A percentile compares a stretch with the other conserved stretches of the same genome.
Conservation (phyloP, 2,888 invertebrate species). For the Thysanoteuthis rhombus region DNA sequence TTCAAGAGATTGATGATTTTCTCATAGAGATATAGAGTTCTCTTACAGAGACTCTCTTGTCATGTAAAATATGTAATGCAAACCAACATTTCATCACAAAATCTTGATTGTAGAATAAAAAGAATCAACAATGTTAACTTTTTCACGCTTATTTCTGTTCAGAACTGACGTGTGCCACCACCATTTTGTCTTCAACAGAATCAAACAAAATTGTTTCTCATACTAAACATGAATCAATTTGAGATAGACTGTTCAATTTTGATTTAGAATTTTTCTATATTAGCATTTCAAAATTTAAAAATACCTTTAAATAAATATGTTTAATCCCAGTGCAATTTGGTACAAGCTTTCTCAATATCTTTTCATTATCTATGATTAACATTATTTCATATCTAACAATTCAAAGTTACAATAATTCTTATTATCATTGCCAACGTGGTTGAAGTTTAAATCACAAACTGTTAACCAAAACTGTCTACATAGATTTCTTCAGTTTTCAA, state of each 20-base stretch:
- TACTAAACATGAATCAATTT: too few species aligned
- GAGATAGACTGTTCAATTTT: too few species aligned
- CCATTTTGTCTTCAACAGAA: not conserved
- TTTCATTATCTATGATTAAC: not conserved
- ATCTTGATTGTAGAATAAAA: too few species aligned
- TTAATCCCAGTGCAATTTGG: not conserved
- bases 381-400: not conserved
- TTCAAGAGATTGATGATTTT: not conserved
- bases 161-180: too few species aligned
- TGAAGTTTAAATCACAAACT: not conserved
- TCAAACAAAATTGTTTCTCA: not conserved
- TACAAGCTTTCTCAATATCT: not conserved
- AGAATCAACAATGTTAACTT: not conserved
- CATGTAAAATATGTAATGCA: not conserved
- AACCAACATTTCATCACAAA: too few species aligned
- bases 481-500: too few species aligned
- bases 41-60: not conserved
- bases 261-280: too few species aligned
- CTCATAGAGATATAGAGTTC: not conserved
- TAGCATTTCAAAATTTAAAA: too few species aligned
- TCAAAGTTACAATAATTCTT: not conserved
- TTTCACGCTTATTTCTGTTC: not conserved
- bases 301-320: not conserved
- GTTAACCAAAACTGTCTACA: too few species aligned
- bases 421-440: not conserved